Evolutionary conservation across 2,888 invertebrate species (phyloP).

Genomic region (Hydraecia micacea): DNA sequence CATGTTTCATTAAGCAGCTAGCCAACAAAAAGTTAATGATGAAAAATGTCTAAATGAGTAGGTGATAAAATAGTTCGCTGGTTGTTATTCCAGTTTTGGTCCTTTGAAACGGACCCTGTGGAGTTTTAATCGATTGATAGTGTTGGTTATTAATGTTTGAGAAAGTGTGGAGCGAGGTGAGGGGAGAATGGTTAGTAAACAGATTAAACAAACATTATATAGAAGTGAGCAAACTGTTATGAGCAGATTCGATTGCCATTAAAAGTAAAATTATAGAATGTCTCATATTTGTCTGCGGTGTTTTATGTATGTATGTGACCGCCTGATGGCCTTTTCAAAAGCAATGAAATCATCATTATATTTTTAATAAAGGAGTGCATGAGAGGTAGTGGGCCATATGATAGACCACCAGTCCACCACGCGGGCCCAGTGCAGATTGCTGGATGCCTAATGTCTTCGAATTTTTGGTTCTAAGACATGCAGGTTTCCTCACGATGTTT

Average conservation of each 20-base stretch:
- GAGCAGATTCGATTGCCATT: background rate
- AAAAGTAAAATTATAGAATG: background rate
- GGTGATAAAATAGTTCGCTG: conserved; percentile 46
- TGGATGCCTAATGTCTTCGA: no score
- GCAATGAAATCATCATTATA: background rate
- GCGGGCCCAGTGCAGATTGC: no score
- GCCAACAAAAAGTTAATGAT: conserved; percentile 57
- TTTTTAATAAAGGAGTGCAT: no score
- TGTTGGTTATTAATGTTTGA: conserved; percentile 10
- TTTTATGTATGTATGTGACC: background rate
- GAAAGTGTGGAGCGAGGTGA: conserved; percentile 1
- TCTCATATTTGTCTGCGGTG: background rate
- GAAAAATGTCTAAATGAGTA: conserved; percentile 50
- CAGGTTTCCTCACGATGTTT: no score
- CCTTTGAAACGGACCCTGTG: background rate
- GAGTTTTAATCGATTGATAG: conserved; percentile 27
- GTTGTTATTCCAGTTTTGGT: conserved; percentile 3
- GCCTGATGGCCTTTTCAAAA: background rate
- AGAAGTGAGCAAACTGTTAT: background rate
- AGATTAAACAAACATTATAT: background rate
- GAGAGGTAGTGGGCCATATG: no score
- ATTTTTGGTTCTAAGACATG: no score
- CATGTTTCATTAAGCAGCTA: conserved; percentile 50
- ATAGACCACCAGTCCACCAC: no score
- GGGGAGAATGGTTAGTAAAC: background rate